Evolutionary conservation across 2,797 vertebrate species (phyloP).

Genomic region (Poecile montanus): DNA sequence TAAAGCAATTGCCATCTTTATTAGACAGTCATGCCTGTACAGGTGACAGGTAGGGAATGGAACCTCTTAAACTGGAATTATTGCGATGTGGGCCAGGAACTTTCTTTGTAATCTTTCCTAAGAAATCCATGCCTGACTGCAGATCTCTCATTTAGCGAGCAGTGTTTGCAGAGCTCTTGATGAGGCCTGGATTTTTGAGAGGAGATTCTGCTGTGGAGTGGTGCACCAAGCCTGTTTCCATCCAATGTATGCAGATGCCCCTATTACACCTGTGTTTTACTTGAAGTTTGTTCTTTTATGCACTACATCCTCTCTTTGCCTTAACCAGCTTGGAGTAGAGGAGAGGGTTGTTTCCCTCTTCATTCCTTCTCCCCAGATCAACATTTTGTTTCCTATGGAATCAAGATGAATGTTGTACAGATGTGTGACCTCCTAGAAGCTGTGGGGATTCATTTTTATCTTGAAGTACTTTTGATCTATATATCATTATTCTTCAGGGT

Average conservation of each 20-base stretch:
- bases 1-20: neutral
- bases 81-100: neutral
- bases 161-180: neutral
- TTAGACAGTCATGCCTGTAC: neutral
- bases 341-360: neutral
- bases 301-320: neutral
- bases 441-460: neutral
- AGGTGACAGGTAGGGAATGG: neutral
- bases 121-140: neutral
- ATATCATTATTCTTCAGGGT: neutral
- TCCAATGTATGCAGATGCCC: neutral
- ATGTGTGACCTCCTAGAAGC: neutral
- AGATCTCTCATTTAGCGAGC: neutral
- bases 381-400: neutral
- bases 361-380: neutral
- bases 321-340: neutral
- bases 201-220: neutral
- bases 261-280: neutral
- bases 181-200: neutral
- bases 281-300: neutral
- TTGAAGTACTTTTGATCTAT: neutral
- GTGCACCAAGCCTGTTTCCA: neutral
- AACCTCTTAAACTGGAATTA: neutral
- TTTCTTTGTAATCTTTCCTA: neutral
- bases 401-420: neutral